phyloP scores from a whole-genome alignment of 2,113 vertebrate genomes.

The Calyptommatus sinebrachiatus region DNA sequence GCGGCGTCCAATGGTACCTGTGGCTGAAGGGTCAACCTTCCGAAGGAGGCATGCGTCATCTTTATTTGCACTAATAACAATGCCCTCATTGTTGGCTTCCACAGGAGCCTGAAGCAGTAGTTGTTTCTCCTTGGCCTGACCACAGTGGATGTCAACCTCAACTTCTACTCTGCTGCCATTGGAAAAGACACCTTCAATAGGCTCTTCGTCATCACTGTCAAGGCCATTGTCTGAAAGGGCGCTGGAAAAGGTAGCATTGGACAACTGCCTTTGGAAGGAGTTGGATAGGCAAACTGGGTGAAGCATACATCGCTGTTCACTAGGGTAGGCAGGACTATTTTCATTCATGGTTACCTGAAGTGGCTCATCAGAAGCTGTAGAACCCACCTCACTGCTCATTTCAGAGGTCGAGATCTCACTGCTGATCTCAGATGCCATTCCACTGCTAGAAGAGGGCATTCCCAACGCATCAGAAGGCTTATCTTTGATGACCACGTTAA shows the following conservation, averaged over 20 bases:
- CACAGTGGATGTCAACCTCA: slow-evolving; percentile 91
- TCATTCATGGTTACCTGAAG: slow-evolving; percentile 75
- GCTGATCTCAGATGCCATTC: slow-evolving; percentile 88
- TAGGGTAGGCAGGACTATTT: slow-evolving; percentile 69
- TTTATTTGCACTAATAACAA: slow-evolving; percentile 76
- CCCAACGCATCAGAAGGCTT: slow-evolving; percentile 72
- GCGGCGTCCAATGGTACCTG: slow-evolving; percentile 74
- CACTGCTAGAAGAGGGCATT: slow-evolving; percentile 87
- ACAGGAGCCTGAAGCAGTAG: slow-evolving; percentile 67
- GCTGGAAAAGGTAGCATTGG: slow-evolving; percentile 95
- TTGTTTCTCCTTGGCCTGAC: slow-evolving; percentile 70
- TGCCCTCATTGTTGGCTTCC: slow-evolving; percentile 80
- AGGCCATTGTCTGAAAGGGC: slow-evolving; percentile 95
- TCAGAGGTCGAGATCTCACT: slow-evolving; percentile 91
- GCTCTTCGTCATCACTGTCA: slow-evolving; percentile 96
- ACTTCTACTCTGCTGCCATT: slow-evolving; percentile 95
- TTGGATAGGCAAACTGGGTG: slow-evolving; percentile 79
- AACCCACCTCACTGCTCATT: slow-evolving; percentile 99
- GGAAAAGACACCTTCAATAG: slow-evolving; percentile 93
- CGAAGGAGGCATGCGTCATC: slow-evolving; percentile 62
- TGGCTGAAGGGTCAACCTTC: slow-evolving; percentile 60
- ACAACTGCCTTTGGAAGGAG: slow-evolving; percentile 94
- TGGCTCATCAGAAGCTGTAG: slow-evolving; percentile 93
- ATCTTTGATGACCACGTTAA: slow-evolving; percentile 79
- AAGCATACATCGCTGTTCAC: slow-evolving; percentile 83